phyloP scores from a whole-genome alignment of 2,888 invertebrate species.

The Spialia ferax region DNA sequence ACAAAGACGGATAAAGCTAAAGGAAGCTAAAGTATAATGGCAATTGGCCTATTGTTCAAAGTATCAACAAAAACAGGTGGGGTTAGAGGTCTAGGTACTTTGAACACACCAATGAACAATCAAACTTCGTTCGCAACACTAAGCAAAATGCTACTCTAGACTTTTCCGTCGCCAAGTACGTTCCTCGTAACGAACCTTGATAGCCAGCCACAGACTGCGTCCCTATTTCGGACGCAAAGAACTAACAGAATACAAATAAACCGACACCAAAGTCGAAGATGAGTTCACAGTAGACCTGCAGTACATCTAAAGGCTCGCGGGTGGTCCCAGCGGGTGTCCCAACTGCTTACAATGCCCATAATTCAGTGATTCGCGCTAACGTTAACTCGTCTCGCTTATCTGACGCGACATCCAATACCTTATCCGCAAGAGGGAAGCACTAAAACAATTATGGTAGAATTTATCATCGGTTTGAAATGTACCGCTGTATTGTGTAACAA shows the following conservation, averaged over 20 bases:
- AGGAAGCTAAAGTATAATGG: no score
- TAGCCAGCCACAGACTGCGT: no score
- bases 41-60: no score
- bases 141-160: no score
- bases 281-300: constrained; percentile 31
- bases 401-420: constrained; percentile 70
- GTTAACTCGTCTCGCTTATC: constrained; percentile 73
- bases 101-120: no score
- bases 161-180: neutral
- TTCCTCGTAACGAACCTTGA: no score
- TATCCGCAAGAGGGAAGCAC: constrained; percentile 66
- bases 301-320: constrained; percentile 62
- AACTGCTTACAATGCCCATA: constrained; percentile 75
- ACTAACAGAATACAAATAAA: neutral
- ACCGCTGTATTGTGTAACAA: constrained; percentile 20
- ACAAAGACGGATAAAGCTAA: no score
- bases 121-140: no score
- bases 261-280: neutral
- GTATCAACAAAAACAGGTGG: no score
- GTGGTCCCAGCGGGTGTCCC: constrained; percentile 81
- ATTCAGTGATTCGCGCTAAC: constrained; percentile 81
- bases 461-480: constrained; percentile 52
- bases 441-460: constrained; percentile 66
- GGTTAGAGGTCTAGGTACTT: no score
- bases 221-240: no score